Evolutionary conservation across 2,113 vertebrate genomes (phyloP).

Genomic region (Microcebus griseorufus): DNA sequence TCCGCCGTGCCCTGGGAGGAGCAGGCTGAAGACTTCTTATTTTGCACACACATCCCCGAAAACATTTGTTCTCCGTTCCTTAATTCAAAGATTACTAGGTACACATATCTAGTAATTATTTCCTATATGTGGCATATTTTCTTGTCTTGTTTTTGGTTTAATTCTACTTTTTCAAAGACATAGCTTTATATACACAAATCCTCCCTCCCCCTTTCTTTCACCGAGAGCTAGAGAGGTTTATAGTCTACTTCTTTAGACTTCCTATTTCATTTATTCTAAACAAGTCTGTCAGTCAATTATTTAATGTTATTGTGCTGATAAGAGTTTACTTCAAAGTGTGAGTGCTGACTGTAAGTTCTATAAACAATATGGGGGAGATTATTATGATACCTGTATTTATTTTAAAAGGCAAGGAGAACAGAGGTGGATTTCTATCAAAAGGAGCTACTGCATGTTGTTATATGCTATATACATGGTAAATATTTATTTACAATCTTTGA

Average conservation of each 20-base stretch:
- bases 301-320: background rate
- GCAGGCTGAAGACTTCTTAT: background rate
- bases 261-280: background rate
- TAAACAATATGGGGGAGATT: background rate
- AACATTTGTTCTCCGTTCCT: background rate
- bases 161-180: background rate
- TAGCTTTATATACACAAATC: background rate
- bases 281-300: background rate
- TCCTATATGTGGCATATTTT: background rate
- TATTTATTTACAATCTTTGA: background rate
- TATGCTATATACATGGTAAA: background rate
- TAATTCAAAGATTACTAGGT: constrained; percentile 14
- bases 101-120: background rate
- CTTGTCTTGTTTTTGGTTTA: background rate
- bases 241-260: background rate
- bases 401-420: background rate
- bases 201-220: background rate
- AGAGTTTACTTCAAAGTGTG: background rate
- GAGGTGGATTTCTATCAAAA: background rate
- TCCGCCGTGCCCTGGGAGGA: background rate
- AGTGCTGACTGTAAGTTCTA: background rate
- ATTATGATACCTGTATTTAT: background rate
- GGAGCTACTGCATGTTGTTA: background rate
- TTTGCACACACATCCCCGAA: background rate
- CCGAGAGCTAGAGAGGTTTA: background rate